Percentiles rank a stretch among this genome's conserved stretches.
phyloP scores from a whole-genome alignment of 37 sponge, comb jelly and placozoan genomes.

The Corticium candelabrum region DNA sequence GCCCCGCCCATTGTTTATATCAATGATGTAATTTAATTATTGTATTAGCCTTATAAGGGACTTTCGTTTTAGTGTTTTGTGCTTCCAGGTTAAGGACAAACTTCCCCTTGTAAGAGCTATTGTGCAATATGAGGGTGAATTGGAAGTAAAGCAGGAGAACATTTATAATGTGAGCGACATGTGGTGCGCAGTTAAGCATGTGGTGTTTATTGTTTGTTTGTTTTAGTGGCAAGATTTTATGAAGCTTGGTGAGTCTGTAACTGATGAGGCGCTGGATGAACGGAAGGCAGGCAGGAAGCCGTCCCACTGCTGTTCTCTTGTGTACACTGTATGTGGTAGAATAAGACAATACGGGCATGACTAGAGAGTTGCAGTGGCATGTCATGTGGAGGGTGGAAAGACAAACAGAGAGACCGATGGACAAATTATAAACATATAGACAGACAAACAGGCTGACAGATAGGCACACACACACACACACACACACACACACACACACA shows the following conservation, averaged over 20 bases:
- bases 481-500: too few relatives aligned
- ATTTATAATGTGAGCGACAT: conserved; percentile 53
- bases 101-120: conserved; percentile 85
- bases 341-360: neutral
- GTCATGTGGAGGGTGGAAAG: too few relatives aligned
- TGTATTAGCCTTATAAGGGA: too few relatives aligned
- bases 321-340: conserved; percentile 66
- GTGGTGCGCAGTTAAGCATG: neutral
- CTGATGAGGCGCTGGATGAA: conserved; percentile 37
- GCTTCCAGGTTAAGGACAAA: conserved; percentile 47
- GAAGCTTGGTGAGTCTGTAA: conserved; percentile 56
- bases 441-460: too few relatives aligned
- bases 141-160: conserved; percentile 37
- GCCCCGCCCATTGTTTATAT: too few relatives aligned
- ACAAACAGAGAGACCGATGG: too few relatives aligned
- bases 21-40: too few relatives aligned
- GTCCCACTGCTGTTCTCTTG: conserved; percentile 57
- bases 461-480: too few relatives aligned
- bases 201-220: neutral
- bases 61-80: conserved; percentile 5
- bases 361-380: too few relatives aligned
- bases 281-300: conserved; percentile 37
- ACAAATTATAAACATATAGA: too few relatives aligned
- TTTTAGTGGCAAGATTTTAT: conserved; percentile 75
- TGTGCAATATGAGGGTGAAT: conserved; percentile 84